Evolutionary conservation across 2,888 invertebrate species (phyloP), one percentile per base, ranked within the genome.

Genomic region (Pachymerium ferrugineum): DNA sequence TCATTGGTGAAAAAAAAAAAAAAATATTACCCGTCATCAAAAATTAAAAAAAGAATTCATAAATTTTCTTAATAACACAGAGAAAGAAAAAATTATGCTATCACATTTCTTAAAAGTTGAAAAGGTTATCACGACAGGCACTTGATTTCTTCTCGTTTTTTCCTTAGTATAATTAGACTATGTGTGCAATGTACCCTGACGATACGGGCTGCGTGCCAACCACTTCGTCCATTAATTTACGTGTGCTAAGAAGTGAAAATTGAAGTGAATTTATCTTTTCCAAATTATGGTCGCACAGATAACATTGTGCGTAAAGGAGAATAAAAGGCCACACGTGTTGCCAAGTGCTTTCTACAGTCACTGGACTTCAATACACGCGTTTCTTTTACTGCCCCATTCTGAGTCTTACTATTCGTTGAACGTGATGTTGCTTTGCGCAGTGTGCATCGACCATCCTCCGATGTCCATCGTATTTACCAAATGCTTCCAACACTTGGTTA

Each of bases 341-440:
- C 62, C 62, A 62, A 62, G 62, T 62, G 62, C 62, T 14, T 54
- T 62, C 62, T 62, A 14, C 62, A 28, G 62, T 28, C 62, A 62
- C 62, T 62, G 62, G 62, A 62, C 62, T 62, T 62, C 62, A 62
- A 62, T 62, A 62, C 62, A 62, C 62, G 62, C 62, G 25, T 28
- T 62, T 25, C 62, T 62, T 62, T 62, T 62, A 62, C 62, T 62
- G 62, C 62, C 28, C 16, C 47, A n/a, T 16, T 4, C 38, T 6
- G n/a, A 14, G n/a, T n/a, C n/a, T n/a, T n/a, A 38, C 12, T 28
- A 28, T n/a, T 62, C 47, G 62, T 8, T 25, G 25, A 62, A 28
- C 62, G 62, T 62, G 62, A 62, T 22, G 62, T 62, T 62, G 62
- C 28, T n/a, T n/a, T n/a, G 12, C 25, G n/a, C 62, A n/a, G 12